Conservation (phyloP, 35 echinoderm and acorn worm species). For the Ptychodera flava region DNA sequence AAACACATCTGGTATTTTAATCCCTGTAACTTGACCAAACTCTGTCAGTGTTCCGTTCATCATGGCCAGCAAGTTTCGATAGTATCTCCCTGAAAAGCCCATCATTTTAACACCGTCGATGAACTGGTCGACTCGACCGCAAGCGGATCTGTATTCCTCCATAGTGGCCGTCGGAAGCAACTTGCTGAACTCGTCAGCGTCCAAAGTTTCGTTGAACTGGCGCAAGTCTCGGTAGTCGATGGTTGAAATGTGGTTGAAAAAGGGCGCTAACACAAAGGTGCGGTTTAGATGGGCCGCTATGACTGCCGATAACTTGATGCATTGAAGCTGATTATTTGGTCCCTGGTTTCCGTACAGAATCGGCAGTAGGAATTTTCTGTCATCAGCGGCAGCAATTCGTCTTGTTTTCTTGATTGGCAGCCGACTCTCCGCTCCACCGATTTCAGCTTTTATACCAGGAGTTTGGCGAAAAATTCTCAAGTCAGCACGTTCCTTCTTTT, state of each 20-base stretch:
- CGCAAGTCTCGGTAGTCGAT: constrained; percentile 13
- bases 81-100: background rate
- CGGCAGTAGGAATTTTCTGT: constrained; percentile 26
- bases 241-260: constrained; percentile 38
- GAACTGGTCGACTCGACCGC: constrained; percentile 13
- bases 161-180: constrained; percentile 14
- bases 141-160: constrained; percentile 23
- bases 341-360: constrained; percentile 53
- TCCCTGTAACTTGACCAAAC: constrained; percentile 3
- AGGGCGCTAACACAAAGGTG: constrained; percentile 46
- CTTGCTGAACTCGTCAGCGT: background rate
- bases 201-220: constrained; percentile 32
- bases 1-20: constrained; percentile 14
- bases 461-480: too few species aligned
- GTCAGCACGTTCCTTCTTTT: too few species aligned
- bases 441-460: too few species aligned
- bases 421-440: too few species aligned
- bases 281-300: constrained; percentile 31
- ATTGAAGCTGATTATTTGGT: constrained; percentile 51
- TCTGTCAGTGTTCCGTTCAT: background rate
- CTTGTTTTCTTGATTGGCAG: too few species aligned
- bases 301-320: constrained; percentile 12
- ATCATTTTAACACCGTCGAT: constrained; percentile 28
- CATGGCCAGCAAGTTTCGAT: background rate
- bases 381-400: too few species aligned